Evolutionary conservation across 92 coral and sea anemone species (phyloP).

Genomic region (Zoanthus gigantus): DNA sequence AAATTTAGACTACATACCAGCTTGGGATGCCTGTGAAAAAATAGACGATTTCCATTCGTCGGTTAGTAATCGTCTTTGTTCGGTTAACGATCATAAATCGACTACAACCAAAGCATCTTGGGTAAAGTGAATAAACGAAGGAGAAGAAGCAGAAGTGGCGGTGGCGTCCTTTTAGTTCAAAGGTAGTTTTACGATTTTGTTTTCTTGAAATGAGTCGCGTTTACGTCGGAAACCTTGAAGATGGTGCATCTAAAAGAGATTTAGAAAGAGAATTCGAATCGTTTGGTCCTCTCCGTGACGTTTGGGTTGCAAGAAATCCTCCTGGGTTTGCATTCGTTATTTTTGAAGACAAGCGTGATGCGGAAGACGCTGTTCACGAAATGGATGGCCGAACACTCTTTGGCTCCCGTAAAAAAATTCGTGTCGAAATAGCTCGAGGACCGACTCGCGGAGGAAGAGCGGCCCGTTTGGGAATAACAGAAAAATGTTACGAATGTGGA

Average conservation of each 20-base stretch:
- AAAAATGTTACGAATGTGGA: slow-evolving; percentile 98
- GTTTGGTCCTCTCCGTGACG: slow-evolving; percentile 94
- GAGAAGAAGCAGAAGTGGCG: not conserved
- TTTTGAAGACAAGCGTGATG: slow-evolving; percentile 96
- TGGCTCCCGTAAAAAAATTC: slow-evolving; percentile 67
- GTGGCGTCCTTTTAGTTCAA: not conserved
- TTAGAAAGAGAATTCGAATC: slow-evolving; percentile 87
- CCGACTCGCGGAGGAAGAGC: slow-evolving; percentile 97
- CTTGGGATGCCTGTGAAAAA: too few relatives aligned
- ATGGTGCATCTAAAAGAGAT: slow-evolving; percentile 93
- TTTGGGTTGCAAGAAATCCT: slow-evolving; percentile 99
- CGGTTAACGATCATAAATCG: not conserved
- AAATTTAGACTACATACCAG: too few relatives aligned
- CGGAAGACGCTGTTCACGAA: slow-evolving; percentile 89
- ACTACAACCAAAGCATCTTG: slow-evolving; percentile 50
- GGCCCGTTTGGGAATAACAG: slow-evolving; percentile 80
- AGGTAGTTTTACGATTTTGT: not conserved
- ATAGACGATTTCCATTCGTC: slow-evolving; percentile 7
- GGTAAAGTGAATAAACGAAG: slow-evolving; percentile 3
- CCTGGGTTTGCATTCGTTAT: slow-evolving; percentile 98
- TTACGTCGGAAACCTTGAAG: slow-evolving; percentile 95
- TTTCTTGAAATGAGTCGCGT: slow-evolving; percentile 75
- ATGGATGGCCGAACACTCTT: slow-evolving; percentile 85
- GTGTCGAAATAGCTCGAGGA: slow-evolving; percentile 96
- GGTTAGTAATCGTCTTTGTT: not conserved